Conservation (phyloP, 2,113 vertebrate genomes). For the Rhizomys pruinosus region DNA sequence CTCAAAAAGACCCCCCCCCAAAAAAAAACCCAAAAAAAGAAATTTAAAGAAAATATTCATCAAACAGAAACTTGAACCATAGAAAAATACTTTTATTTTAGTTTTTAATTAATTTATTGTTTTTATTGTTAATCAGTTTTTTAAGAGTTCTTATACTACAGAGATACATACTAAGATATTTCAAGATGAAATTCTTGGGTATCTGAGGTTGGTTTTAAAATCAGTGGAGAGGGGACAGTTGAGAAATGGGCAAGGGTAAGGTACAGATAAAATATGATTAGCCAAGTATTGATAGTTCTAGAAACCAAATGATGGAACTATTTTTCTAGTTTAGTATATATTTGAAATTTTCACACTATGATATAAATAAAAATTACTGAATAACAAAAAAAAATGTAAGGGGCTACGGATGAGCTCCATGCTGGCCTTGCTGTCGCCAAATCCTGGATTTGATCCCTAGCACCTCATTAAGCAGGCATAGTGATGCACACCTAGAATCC, state of each 20-base stretch:
- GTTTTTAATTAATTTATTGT: background rate
- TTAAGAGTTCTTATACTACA: background rate
- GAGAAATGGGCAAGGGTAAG: background rate
- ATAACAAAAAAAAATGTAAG: background rate
- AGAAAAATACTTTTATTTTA: background rate
- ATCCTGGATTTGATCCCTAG: background rate
- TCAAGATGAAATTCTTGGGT: slow-evolving; percentile 11
- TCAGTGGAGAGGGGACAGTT: background rate
- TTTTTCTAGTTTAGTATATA: background rate
- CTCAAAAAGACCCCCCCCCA: too few species aligned
- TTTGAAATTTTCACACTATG: background rate
- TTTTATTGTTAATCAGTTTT: background rate
- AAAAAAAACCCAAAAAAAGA: too few species aligned
- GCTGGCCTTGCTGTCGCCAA: background rate
- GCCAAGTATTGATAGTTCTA: background rate
- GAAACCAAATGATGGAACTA: background rate
- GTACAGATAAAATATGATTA: background rate
- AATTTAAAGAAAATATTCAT: too few species aligned
- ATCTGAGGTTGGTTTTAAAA: slow-evolving; percentile 7
- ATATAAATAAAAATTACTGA: background rate
- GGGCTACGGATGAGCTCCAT: background rate
- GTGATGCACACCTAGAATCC: background rate
- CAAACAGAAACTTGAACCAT: background rate
- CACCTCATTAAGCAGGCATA: background rate
- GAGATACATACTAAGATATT: slow-evolving; percentile 16